Conservation (phyloP, 2,113 vertebrate species). For the Haplochromis vanheusdeni region DNA sequence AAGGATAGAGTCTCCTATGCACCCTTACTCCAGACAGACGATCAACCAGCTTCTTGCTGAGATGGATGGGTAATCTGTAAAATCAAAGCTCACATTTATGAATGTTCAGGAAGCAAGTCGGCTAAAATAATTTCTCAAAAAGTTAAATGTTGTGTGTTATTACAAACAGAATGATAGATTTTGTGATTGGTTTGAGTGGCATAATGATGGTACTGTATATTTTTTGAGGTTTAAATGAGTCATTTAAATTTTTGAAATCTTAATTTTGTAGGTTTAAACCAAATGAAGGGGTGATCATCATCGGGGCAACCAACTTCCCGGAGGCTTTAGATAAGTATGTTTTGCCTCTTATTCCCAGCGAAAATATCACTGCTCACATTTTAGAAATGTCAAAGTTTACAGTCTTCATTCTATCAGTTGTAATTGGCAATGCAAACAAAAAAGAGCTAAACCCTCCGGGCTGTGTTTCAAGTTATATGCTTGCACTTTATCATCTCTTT, state of each 20-base stretch:
- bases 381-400: not conserved
- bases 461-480: not conserved
- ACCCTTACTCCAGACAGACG: slow-evolving; percentile 97
- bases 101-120: not conserved
- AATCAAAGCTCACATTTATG: not conserved
- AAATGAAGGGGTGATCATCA: slow-evolving; percentile 97
- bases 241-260: not conserved
- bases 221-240: not conserved
- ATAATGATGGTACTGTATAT: not conserved
- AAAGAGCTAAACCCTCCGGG: rapidly evolving
- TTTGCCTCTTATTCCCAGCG: not conserved
- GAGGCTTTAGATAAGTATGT: slow-evolving; percentile 97
- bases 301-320: slow-evolving; percentile 96
- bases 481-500: not conserved
- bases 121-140: not conserved
- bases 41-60: slow-evolving; percentile 98
- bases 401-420: not conserved
- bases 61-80: slow-evolving; percentile 88
- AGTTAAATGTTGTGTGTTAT: not conserved
- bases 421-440: not conserved
- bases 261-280: slow-evolving; percentile 83
- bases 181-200: not conserved
- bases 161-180: not conserved
- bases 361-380: not conserved
- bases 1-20: slow-evolving; percentile 97